A percentile compares a stretch with the other conserved stretches of the same genome.
Conservation (phyloP, 2,797 vertebrate species). For the Characodon lateralis region DNA sequence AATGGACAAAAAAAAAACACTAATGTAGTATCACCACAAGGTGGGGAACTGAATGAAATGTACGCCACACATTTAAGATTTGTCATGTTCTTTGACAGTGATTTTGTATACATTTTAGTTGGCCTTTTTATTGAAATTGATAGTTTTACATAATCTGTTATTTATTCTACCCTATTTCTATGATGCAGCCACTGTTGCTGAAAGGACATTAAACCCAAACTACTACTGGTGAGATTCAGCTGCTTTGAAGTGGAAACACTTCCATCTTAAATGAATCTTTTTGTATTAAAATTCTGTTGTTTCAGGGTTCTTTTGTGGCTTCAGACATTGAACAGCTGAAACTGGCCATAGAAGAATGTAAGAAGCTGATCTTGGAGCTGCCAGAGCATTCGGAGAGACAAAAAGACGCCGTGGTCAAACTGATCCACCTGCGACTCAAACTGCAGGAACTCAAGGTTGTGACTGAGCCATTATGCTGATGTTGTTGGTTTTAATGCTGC, state of each 20-base stretch:
- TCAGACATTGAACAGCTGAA: slow-evolving; percentile 91
- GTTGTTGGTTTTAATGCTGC: neutral
- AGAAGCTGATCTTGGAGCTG: slow-evolving; percentile 89
- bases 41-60: too few relatives aligned
- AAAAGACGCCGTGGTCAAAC: slow-evolving; percentile 93
- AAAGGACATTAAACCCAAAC: neutral
- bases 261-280: neutral
- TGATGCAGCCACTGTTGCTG: neutral
- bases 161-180: neutral
- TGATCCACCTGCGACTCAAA: slow-evolving; percentile 96
- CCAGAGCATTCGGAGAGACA: slow-evolving; percentile 94
- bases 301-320: slow-evolving; percentile 89
- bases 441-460: slow-evolving; percentile 94
- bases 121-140: neutral
- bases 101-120: neutral
- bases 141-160: neutral
- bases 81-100: neutral
- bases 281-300: neutral
- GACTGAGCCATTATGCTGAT: neutral
- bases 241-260: neutral
- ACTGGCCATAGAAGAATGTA: slow-evolving; percentile 93
- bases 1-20: too few relatives aligned
- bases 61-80: neutral
- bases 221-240: neutral
- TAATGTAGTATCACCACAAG: too few relatives aligned